Evolutionary conservation across 2,113 vertebrate genomes (phyloP).

Genomic region (Ranitomeya variabilis): DNA sequence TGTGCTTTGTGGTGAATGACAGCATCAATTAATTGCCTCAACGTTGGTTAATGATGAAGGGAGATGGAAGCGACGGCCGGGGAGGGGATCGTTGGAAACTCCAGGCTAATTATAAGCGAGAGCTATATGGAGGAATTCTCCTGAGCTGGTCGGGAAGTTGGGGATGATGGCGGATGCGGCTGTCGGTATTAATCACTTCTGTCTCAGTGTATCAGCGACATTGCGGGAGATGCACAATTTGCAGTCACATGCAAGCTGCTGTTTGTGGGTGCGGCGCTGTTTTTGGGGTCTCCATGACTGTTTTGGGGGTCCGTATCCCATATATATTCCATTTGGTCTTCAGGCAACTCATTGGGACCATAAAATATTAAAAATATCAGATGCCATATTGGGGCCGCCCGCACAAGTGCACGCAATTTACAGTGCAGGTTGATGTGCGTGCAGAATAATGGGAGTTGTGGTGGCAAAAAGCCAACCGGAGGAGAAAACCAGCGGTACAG

Average conservation of each 20-base stretch:
- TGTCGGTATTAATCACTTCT: not conserved
- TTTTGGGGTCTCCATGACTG: not conserved
- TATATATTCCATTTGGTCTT: too few species aligned
- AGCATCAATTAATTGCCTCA: not conserved
- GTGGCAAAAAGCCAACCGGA: too few species aligned
- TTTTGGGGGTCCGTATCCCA: too few species aligned
- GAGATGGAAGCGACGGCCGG: not conserved
- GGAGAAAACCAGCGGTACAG: too few species aligned
- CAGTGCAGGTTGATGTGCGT: too few species aligned
- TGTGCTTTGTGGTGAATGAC: not conserved
- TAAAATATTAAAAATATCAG: not conserved
- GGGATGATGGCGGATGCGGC: not conserved
- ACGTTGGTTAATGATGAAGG: not conserved
- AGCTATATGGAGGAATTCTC: conserved; percentile 14
- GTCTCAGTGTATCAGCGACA: not conserved
- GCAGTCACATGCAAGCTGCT: not conserved
- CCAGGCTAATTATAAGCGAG: conserved; percentile 8
- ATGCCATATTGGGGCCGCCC: too few species aligned
- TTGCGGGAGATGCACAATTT: not conserved
- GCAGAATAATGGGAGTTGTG: too few species aligned
- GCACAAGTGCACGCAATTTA: too few species aligned
- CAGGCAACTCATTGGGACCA: not conserved
- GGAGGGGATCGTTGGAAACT: not conserved
- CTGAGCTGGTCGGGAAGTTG: not conserved
- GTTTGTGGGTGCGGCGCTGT: not conserved